These are phyloP conservation scores for Paramormyrops hopkinsi DNA, from an alignment of 2,797 vertebrate species.

Conservation along the genomic window DNA sequence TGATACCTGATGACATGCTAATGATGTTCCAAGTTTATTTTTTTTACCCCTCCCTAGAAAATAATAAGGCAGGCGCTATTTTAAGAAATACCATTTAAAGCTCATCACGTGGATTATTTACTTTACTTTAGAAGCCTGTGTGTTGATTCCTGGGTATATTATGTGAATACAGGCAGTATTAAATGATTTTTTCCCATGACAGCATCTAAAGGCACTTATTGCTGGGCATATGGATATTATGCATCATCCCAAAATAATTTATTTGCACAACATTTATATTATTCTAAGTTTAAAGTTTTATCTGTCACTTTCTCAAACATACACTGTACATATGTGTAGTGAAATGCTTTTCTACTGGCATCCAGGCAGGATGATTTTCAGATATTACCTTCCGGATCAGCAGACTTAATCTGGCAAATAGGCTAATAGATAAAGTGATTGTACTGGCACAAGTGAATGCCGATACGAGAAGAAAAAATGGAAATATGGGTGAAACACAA, in stretches of 20 bases:
- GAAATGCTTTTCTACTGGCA: background rate
- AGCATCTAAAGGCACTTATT: background rate
- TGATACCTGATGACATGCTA: background rate
- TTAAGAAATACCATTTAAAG: background rate
- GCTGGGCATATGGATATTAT: background rate
- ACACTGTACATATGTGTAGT: background rate
- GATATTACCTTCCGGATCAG: background rate
- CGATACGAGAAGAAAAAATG: background rate
- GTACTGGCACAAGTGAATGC: background rate
- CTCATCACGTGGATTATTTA: background rate
- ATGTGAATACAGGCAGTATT: background rate
- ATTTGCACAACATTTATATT: background rate
- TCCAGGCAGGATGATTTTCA: background rate
- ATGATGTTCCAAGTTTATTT: background rate
- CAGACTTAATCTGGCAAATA: background rate
- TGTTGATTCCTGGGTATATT: background rate
- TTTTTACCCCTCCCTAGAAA: background rate
- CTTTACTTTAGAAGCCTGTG: background rate
- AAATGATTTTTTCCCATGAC: background rate
- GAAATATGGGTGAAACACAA: background rate
- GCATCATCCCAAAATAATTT: background rate
- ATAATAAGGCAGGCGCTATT: background rate
- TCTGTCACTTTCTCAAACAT: background rate
- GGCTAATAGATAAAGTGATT: background rate
- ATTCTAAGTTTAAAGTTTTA: background rate